A percentile compares a stretch with the other conserved stretches of the same genome.
Conservation (phyloP, 2,888 invertebrate species). For the Dione vanillae region DNA sequence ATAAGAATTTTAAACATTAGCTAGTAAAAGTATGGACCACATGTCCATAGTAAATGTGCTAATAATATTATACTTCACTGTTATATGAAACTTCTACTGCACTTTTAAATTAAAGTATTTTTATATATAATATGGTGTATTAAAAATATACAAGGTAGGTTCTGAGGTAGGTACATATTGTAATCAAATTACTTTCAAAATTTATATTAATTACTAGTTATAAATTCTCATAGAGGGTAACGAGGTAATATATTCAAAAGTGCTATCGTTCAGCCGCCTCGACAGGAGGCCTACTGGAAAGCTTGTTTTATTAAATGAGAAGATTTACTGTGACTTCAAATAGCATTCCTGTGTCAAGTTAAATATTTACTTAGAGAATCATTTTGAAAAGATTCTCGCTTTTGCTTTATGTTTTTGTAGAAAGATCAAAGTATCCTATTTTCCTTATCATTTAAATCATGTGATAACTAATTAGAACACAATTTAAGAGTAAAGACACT, state of each 20-base stretch:
- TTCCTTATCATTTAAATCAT: not conserved
- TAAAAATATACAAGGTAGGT: too few relatives aligned
- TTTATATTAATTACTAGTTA: conserved; percentile 30
- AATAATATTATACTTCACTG: too few relatives aligned
- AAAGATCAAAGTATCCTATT: not conserved
- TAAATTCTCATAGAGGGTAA: conserved; percentile 49
- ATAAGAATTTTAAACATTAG: too few relatives aligned
- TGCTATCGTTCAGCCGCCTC: conserved; percentile 47
- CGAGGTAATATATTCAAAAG: conserved; percentile 45
- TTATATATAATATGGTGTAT: too few relatives aligned
- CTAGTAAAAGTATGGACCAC: too few relatives aligned
- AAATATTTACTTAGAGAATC: conserved; percentile 38
- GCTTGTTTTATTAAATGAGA: conserved; percentile 50
- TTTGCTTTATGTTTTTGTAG: not conserved
- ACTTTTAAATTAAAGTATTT: too few relatives aligned
- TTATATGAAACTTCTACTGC: too few relatives aligned
- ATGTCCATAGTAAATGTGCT: too few relatives aligned
- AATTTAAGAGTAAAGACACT: too few relatives aligned
- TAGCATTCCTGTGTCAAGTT: conserved; percentile 39
- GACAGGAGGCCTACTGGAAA: conserved; percentile 49
- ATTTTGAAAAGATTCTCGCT: not conserved
- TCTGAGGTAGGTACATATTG: too few relatives aligned
- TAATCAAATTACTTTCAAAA: not conserved
- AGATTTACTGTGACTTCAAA: conserved; percentile 43
- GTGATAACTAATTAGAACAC: too few relatives aligned